A percentile compares a stretch with the other conserved stretches of the same genome.
phyloP scores from a whole-genome alignment of 1,140 invertebrate species.

The Delia radicum region DNA sequence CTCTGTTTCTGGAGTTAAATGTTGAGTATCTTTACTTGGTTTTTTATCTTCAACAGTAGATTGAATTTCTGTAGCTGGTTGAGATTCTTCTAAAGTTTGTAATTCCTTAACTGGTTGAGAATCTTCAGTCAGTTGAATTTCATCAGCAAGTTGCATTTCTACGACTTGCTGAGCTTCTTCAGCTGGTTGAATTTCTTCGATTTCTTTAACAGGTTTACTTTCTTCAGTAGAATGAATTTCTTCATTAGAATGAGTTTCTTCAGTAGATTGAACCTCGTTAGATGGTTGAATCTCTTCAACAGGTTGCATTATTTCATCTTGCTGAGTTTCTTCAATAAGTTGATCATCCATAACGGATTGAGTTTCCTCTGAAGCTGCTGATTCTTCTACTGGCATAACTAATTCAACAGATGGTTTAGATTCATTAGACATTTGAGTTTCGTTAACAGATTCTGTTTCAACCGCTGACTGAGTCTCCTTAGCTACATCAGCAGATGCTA shows the following conservation, averaged over 20 bases:
- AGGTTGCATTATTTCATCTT: conserved; percentile 20
- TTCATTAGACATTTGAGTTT: not conserved
- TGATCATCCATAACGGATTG: not conserved
- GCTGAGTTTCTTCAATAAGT: conserved; percentile 16
- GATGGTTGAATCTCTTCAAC: not conserved
- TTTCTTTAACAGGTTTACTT: not conserved
- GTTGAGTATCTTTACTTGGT: not conserved
- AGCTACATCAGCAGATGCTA: not conserved
- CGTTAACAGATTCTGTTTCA: not conserved
- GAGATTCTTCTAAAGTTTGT: not conserved
- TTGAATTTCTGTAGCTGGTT: conserved; percentile 25
- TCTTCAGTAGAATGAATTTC: not conserved
- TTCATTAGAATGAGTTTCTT: not conserved
- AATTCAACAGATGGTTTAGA: not conserved
- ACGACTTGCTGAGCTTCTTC: not conserved
- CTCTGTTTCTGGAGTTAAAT: not conserved
- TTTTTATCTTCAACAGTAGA: conserved; percentile 11
- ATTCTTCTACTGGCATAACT: not conserved
- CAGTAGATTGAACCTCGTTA: not conserved
- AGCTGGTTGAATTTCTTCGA: conserved; percentile 1
- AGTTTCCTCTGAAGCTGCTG: not conserved
- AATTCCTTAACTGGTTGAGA: not conserved
- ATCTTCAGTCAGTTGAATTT: not conserved
- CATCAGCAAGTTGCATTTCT: not conserved
- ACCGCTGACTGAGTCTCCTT: conserved; percentile 17